These are phyloP conservation scores for Oncorhynchus keta DNA, from an alignment of 2,113 vertebrate species.

Conservation along the genomic window DNA sequence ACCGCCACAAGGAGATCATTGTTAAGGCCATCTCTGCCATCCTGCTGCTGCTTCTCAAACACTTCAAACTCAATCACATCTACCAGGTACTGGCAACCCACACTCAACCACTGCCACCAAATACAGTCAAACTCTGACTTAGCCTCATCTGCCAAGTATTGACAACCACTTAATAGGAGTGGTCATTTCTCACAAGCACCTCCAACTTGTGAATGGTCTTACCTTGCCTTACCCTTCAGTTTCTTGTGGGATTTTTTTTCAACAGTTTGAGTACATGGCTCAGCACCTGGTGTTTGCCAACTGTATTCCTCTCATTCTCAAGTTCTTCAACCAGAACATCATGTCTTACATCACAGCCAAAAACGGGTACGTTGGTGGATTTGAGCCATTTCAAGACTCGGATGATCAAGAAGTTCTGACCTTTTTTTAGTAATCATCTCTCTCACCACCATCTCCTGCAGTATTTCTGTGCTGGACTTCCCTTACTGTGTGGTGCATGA, in stretches of 20 bases:
- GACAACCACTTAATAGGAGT: not conserved
- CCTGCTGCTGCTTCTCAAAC: conserved; percentile 92
- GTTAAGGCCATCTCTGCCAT: conserved; percentile 97
- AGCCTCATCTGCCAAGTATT: not conserved
- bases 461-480: conserved; percentile 95
- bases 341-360: conserved; percentile 99
- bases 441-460: conserved; percentile 42
- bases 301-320: conserved; percentile 96
- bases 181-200: not conserved
- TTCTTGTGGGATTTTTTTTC: conserved; percentile 7
- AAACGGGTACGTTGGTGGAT: conserved; percentile 81
- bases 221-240: not conserved
- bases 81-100: conserved; percentile 82
- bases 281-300: conserved; percentile 98
- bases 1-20: conserved; percentile 97
- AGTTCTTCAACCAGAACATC: conserved; percentile 99
- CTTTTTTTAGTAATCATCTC: not conserved
- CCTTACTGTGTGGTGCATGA: conserved; percentile 92
- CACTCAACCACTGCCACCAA: not conserved
- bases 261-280: conserved; percentile 97
- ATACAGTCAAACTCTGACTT: not conserved
- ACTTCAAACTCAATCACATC: conserved; percentile 96
- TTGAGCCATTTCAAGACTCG: not conserved
- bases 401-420: not conserved
- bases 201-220: too few species aligned